These are phyloP conservation scores for Chromis chromis DNA, from an alignment of 2,797 vertebrate genomes.

Conservation along the genomic window DNA sequence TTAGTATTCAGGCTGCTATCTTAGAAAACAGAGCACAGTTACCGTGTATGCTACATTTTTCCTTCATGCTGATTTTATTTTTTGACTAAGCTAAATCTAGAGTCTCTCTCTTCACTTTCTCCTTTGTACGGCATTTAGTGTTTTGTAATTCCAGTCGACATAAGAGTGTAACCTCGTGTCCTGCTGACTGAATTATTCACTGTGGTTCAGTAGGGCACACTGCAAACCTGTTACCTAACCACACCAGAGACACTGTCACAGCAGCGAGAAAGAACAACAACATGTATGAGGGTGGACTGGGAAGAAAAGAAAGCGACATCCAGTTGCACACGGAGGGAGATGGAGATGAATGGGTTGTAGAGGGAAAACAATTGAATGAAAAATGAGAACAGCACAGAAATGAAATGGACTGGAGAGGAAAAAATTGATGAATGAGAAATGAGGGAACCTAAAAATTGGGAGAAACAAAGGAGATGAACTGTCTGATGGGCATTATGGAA, in stretches of 20 bases:
- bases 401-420: conserved; percentile 38
- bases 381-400: conserved; percentile 38
- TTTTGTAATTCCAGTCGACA: conserved; percentile 61
- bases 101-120: conserved; percentile 35
- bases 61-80: conserved; percentile 20
- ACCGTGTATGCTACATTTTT: neutral
- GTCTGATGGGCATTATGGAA: conserved; percentile 36
- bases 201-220: conserved; percentile 41
- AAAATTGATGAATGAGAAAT: conserved; percentile 54
- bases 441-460: conserved; percentile 37
- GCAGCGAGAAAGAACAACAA: conserved; percentile 52
- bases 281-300: conserved; percentile 39
- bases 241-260: conserved; percentile 52
- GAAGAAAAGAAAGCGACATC: conserved; percentile 24
- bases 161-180: conserved; percentile 54
- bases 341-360: conserved; percentile 51
- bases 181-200: conserved; percentile 74
- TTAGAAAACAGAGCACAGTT: conserved; percentile 2
- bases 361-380: conserved; percentile 57
- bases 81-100: conserved; percentile 20
- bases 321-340: conserved; percentile 34
- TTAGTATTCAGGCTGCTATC: neutral
- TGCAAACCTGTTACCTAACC: conserved; percentile 64
- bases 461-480: conserved; percentile 34
- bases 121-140: neutral